Evolutionary conservation across 2,113 vertebrate species (phyloP).

Genomic region (Aptenodytes patagonicus): DNA sequence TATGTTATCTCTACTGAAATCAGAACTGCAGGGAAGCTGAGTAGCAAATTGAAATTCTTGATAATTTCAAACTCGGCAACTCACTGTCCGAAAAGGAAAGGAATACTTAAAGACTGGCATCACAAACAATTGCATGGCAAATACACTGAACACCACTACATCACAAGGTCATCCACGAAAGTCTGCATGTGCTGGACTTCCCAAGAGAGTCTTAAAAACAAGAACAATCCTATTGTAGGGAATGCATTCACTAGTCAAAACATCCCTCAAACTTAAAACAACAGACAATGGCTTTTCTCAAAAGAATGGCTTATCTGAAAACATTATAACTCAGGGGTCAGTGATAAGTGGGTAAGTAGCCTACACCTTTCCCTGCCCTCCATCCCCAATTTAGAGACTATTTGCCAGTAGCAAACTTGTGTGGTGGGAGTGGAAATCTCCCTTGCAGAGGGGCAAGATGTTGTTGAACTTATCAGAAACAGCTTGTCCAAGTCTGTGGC

Average conservation of each 20-base stretch:
- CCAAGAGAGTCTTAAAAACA: neutral
- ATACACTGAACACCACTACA: neutral
- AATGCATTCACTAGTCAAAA: slow-evolving; percentile 19
- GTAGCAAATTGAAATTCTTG: slow-evolving; percentile 60
- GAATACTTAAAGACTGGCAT: slow-evolving; percentile 31
- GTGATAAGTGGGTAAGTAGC: neutral
- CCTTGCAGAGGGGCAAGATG: neutral
- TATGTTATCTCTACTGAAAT: slow-evolving; percentile 57
- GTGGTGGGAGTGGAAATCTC: neutral
- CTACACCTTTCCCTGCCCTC: neutral
- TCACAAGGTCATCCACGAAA: neutral
- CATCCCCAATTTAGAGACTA: neutral
- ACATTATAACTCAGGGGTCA: neutral
- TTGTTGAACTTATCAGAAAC: neutral
- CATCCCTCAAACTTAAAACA: slow-evolving; percentile 9
- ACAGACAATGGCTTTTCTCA: neutral
- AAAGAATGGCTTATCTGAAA: neutral
- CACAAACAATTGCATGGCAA: neutral
- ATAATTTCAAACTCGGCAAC: slow-evolving; percentile 53
- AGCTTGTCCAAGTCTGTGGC: neutral
- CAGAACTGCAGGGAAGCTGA: slow-evolving; percentile 56
- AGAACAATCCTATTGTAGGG: neutral
- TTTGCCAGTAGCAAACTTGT: neutral
- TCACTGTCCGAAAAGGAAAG: slow-evolving; percentile 49
- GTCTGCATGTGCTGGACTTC: neutral